Conservation (phyloP, 2,797 vertebrate genomes). For the Emys orbicularis region DNA sequence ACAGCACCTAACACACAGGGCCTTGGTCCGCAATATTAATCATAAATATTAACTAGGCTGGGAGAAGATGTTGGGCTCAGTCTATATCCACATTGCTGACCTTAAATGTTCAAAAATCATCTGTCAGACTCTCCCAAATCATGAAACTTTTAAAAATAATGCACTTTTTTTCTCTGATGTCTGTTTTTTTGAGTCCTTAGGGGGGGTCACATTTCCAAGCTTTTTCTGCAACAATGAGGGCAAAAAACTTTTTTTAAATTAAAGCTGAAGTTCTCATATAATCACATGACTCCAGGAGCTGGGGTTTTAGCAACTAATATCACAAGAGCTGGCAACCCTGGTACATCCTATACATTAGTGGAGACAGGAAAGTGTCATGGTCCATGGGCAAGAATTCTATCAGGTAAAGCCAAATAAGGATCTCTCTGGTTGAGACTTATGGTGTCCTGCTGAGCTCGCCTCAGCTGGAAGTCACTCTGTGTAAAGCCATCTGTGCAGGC, state of each 20-base stretch:
- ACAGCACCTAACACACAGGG: neutral
- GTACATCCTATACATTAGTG: accelerated
- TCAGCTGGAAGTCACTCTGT: neutral
- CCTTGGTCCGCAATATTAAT: neutral
- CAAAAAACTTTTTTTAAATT: neutral
- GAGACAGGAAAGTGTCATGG: neutral
- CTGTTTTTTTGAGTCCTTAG: neutral
- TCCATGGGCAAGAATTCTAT: accelerated
- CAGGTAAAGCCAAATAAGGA: neutral
- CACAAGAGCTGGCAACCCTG: neutral
- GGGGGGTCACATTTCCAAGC: neutral
- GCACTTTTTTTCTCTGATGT: neutral
- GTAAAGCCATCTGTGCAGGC: neutral
- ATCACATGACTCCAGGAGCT: neutral
- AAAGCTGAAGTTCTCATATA: neutral
- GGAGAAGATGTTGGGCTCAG: neutral
- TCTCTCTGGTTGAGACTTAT: neutral
- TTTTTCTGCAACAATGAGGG: neutral
- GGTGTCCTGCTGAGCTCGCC: neutral
- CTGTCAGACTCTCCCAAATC: neutral
- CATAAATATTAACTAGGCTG: neutral
- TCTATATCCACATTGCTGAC: too few relatives aligned
- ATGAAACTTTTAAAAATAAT: neutral
- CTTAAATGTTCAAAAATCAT: neutral
- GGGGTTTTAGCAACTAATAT: neutral